phyloP scores from a whole-genome alignment of 1,140 invertebrate genomes.

The Stegodyphus mimosarum region DNA sequence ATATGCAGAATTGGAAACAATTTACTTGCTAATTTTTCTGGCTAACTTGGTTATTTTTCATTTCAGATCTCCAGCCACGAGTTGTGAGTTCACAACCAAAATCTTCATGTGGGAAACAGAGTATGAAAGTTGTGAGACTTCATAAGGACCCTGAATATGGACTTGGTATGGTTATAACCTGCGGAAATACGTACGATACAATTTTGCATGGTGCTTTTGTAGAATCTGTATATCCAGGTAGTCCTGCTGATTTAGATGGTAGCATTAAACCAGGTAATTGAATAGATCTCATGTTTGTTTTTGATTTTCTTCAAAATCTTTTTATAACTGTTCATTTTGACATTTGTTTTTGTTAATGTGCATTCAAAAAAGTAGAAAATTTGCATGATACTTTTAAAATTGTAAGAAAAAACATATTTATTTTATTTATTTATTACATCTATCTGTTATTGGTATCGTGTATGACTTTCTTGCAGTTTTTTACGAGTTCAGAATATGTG shows the following conservation, averaged over 20 bases:
- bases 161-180: constrained; percentile 52
- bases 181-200: constrained; percentile 46
- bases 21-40: neutral
- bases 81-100: constrained; percentile 1
- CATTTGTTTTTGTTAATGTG: too few relatives aligned
- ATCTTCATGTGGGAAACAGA: constrained; percentile 28
- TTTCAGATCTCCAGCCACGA: constrained; percentile 10
- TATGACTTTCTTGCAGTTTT: too few relatives aligned
- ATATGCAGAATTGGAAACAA: too few relatives aligned
- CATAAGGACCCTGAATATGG: constrained; percentile 42
- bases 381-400: too few relatives aligned
- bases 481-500: too few relatives aligned
- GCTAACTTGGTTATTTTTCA: neutral
- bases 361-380: too few relatives aligned
- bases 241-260: constrained; percentile 46
- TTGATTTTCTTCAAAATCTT: neutral
- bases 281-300: neutral
- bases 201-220: constrained; percentile 54
- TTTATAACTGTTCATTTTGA: too few relatives aligned
- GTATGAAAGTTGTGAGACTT: constrained; percentile 37
- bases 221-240: constrained; percentile 23
- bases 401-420: too few relatives aligned
- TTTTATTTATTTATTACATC: too few relatives aligned
- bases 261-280: constrained; percentile 30
- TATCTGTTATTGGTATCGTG: too few relatives aligned